A percentile compares a stretch with the other conserved stretches of the same genome.
phyloP scores from a whole-genome alignment of 2,113 vertebrate genomes.

The Drymodes brunneopygia region DNA sequence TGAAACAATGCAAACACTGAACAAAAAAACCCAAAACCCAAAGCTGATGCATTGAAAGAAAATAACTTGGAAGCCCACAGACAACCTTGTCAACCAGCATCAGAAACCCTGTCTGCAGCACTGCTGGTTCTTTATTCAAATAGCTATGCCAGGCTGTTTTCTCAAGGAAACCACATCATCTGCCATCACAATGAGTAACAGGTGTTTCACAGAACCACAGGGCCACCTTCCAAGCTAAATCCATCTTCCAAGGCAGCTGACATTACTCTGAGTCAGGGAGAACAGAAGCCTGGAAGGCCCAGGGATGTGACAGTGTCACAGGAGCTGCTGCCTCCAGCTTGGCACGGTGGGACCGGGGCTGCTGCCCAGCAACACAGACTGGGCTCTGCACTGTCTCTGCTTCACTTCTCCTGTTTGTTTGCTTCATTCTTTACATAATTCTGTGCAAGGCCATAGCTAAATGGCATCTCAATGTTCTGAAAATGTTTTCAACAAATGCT shows the following conservation, averaged over 20 bases:
- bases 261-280: neutral
- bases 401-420: neutral
- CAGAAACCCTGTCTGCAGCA: neutral
- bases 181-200: neutral
- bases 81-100: neutral
- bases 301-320: neutral
- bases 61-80: neutral
- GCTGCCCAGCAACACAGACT: neutral
- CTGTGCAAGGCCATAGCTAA: neutral
- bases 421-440: neutral
- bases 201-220: neutral
- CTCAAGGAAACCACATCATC: neutral
- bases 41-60: neutral
- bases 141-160: neutral
- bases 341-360: neutral
- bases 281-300: neutral
- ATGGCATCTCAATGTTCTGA: neutral
- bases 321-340: neutral
- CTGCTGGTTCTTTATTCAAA: neutral
- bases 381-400: neutral
- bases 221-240: conserved; percentile 21
- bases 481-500: neutral
- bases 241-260: neutral
- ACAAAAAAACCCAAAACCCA: accelerated
- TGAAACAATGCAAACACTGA: neutral